Conservation (phyloP, 2,113 vertebrate genomes). For the Pao palembangensis region DNA sequence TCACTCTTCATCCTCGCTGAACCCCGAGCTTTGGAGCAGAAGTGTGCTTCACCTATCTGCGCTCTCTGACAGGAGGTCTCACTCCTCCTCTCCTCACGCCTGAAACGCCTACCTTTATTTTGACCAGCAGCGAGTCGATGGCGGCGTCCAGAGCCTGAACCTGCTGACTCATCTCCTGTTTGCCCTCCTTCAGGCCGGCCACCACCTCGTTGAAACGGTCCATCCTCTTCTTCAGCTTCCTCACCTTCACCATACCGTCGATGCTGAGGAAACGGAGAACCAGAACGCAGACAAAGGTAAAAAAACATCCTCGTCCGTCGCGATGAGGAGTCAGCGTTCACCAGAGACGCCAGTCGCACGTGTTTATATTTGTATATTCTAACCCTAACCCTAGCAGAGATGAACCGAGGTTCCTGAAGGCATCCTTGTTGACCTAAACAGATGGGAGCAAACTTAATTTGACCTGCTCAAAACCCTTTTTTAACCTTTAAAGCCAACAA, state of each 20-base stretch:
- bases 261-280: conserved; percentile 72
- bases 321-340: no score
- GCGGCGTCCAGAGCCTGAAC: conserved; percentile 84
- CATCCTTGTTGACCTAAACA: neutral
- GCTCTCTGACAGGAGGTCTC: neutral
- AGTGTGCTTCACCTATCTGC: neutral
- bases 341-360: no score
- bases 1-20: neutral
- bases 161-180: conserved; percentile 86
- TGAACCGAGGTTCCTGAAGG: neutral
- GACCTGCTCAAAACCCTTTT: no score
- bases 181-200: conserved; percentile 87
- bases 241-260: conserved; percentile 88
- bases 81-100: neutral
- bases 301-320: no score
- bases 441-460: no score
- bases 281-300: no score
- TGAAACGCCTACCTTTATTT: conserved; percentile 84
- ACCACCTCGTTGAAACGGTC: conserved; percentile 89
- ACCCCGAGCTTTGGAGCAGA: no score
- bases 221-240: conserved; percentile 84
- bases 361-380: no score
- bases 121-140: conserved; percentile 80
- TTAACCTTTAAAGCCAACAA: no score
- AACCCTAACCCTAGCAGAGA: no score